Conservation (phyloP, 2,888 invertebrate species). For the Euplagia quadripunctaria region DNA sequence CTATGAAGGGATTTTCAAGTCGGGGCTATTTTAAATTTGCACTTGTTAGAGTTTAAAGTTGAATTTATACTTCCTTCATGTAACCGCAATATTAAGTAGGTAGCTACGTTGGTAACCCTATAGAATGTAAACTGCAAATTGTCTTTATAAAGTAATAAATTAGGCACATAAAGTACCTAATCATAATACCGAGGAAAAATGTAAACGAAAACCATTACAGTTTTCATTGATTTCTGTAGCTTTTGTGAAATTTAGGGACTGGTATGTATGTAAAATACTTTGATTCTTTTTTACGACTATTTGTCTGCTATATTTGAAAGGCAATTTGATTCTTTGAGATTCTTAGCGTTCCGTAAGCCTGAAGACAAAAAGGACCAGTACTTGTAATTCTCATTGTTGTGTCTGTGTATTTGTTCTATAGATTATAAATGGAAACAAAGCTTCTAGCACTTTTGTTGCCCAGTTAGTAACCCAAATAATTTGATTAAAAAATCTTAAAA, state of each 20-base stretch:
- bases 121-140: conserved; percentile 10
- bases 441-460: too few relatives aligned
- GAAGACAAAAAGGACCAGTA: neutral
- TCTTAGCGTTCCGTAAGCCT: neutral
- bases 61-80: neutral
- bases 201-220: conserved; percentile 1
- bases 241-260: neutral
- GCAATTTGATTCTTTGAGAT: neutral
- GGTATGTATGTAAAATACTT: neutral
- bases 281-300: conserved; percentile 2
- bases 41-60: neutral
- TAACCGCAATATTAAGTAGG: neutral
- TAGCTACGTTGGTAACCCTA: neutral
- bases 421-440: neutral
- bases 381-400: neutral
- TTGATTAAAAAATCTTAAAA: too few relatives aligned
- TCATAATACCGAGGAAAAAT: conserved; percentile 11
- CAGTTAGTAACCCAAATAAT: too few relatives aligned
- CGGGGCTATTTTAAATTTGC: too few relatives aligned
- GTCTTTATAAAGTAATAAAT: conserved; percentile 31
- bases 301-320: neutral
- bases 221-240: conserved; percentile 11
- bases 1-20: too few relatives aligned
- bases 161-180: conserved; percentile 16
- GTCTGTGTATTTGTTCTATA: neutral